Percentiles rank a stretch among this genome's conserved stretches.
These are phyloP conservation scores for Notarius lentiginosus DNA, from an alignment of 2,113 vertebrate genomes.

Conservation along the genomic window DNA sequence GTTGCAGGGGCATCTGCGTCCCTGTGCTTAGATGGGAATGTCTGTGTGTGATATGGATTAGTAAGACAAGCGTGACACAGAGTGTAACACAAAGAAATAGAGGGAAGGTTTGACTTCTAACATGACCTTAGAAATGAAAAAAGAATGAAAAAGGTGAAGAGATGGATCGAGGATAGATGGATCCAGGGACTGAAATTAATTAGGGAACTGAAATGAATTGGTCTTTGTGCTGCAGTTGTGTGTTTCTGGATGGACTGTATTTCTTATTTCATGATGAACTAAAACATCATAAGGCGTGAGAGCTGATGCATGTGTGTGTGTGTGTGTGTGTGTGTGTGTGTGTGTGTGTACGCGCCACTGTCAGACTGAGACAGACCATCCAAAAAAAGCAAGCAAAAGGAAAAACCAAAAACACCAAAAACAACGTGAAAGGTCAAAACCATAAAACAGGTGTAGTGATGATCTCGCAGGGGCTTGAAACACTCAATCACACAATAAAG, in stretches of 20 bases:
- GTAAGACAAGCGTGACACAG: conserved; percentile 32
- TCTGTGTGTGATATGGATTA: conserved; percentile 27
- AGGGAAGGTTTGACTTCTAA: conserved; percentile 8
- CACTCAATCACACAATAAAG: not conserved
- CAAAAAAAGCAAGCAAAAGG: too few relatives aligned
- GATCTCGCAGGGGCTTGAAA: not conserved
- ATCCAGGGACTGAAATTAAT: not conserved
- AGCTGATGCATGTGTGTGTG: not conserved
- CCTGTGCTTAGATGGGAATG: conserved; percentile 19
- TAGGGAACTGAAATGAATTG: not conserved
- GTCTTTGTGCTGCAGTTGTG: not conserved
- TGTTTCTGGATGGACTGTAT: not conserved
- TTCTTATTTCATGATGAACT: not conserved
- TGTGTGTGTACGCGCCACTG: not conserved
- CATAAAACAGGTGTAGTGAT: not conserved
- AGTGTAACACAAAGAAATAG: conserved; percentile 29
- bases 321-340: not conserved
- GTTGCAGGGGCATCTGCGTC: conserved; percentile 14
- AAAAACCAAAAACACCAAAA: not conserved
- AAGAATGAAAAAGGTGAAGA: not conserved
- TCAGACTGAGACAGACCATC: not conserved
- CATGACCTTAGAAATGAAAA: conserved; percentile 16
- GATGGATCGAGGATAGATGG: not conserved
- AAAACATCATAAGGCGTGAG: not conserved
- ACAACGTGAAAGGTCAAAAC: not conserved